A percentile compares a stretch with the other conserved stretches of the same genome.
Evolutionary conservation across 1,140 invertebrate species (phyloP).

Genomic region (Brachionus rubens): DNA sequence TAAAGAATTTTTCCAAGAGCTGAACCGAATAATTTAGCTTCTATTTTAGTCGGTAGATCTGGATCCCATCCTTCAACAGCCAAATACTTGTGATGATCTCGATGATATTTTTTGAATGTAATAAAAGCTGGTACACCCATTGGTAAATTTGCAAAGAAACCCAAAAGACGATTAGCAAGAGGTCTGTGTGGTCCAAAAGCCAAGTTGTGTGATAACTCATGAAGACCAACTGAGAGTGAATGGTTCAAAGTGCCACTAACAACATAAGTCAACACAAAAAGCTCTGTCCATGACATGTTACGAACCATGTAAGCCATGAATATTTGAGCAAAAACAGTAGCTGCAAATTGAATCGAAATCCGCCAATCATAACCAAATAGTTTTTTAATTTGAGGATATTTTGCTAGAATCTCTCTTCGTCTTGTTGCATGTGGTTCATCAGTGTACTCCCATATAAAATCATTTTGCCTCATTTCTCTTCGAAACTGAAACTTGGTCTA

Average conservation of each 20-base stretch:
- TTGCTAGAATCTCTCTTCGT: slow-evolving; percentile 78
- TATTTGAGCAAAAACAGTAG: slow-evolving; percentile 50
- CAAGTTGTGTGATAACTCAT: slow-evolving; percentile 59
- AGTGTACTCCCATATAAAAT: slow-evolving; percentile 80
- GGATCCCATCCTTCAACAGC: slow-evolving; percentile 91
- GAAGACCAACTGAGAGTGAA: slow-evolving; percentile 57
- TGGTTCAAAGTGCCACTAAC: slow-evolving; percentile 58
- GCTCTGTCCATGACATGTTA: slow-evolving; percentile 18
- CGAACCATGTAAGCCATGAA: slow-evolving; percentile 50
- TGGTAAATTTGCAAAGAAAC: slow-evolving; percentile 58
- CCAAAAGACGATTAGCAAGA: slow-evolving; percentile 54
- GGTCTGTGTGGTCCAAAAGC: slow-evolving; percentile 57
- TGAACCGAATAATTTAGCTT: slow-evolving; percentile 86
- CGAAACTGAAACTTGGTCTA: too few relatives aligned
- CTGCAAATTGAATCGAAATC: slow-evolving; percentile 54
- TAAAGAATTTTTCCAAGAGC: slow-evolving; percentile 89
- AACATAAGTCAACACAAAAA: slow-evolving; percentile 50
- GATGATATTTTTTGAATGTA: slow-evolving; percentile 60
- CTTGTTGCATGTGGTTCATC: slow-evolving; percentile 94
- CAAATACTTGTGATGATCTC: slow-evolving; percentile 70
- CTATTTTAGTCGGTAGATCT: slow-evolving; percentile 86
- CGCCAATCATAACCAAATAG: slow-evolving; percentile 56
- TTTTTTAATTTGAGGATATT: slow-evolving; percentile 59
- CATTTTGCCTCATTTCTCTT: background rate
- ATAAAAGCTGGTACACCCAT: slow-evolving; percentile 57